phyloP scores from a whole-genome alignment of 2,797 vertebrate genomes.

The Rhynchotus rufescens region DNA sequence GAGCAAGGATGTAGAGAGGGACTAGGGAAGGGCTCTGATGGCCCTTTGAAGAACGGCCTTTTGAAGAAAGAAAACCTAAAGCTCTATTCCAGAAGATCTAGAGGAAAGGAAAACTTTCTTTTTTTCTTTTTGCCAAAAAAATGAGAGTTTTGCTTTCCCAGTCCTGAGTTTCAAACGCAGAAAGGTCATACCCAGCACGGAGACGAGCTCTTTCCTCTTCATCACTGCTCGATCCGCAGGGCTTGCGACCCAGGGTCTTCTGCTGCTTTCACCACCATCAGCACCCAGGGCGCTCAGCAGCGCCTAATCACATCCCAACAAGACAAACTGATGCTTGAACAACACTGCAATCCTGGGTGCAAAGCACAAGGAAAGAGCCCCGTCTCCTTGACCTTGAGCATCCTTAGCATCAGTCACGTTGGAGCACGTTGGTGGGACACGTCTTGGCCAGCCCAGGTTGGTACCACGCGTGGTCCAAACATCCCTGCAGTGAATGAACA shows the following conservation, averaged over 20 bases:
- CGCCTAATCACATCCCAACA: not conserved
- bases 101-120: not conserved
- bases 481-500: not conserved
- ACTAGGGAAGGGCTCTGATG: not conserved
- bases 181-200: slow-evolving; percentile 18
- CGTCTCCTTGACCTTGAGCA: accelerated
- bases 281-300: not conserved
- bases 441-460: not conserved
- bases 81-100: slow-evolving; percentile 5
- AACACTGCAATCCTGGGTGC: not conserved
- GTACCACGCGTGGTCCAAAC: not conserved
- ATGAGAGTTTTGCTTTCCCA: not conserved
- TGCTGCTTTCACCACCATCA: not conserved
- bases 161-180: not conserved
- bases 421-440: not conserved
- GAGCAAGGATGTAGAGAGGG: not conserved
- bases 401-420: not conserved
- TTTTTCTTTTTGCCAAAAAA: not conserved
- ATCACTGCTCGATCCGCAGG: not conserved
- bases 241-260: not conserved
- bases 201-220: not conserved
- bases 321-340: not conserved
- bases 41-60: not conserved
- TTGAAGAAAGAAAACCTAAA: not conserved
- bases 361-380: not conserved